phyloP scores from a whole-genome alignment of 2,113 vertebrate species.

The Passerina amoena region DNA sequence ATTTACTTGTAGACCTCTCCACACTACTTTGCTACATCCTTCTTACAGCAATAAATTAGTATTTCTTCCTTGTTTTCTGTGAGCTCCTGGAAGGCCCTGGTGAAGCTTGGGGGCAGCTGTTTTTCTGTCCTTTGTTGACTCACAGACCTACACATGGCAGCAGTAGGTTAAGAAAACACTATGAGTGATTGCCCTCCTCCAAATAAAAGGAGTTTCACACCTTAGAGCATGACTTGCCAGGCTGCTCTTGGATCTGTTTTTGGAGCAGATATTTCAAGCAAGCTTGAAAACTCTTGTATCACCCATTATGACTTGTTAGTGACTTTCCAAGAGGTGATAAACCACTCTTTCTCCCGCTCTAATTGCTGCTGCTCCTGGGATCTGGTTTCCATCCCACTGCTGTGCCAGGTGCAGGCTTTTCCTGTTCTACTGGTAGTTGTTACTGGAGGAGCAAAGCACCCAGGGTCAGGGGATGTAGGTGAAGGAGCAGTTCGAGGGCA shows the following conservation, averaged over 20 bases:
- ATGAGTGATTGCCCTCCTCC: neutral
- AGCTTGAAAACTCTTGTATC: neutral
- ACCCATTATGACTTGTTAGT: neutral
- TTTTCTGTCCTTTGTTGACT: neutral
- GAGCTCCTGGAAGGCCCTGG: neutral
- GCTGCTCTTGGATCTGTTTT: neutral
- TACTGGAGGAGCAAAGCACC: neutral
- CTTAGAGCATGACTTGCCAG: neutral
- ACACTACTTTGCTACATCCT: neutral
- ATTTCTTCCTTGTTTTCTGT: neutral
- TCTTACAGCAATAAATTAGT: neutral
- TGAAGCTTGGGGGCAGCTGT: neutral
- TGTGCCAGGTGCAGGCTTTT: neutral
- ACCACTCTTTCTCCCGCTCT: neutral
- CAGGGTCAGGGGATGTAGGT: neutral
- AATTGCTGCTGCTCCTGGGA: neutral
- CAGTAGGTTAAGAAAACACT: neutral
- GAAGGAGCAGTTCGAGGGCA: neutral
- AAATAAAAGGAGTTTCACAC: neutral
- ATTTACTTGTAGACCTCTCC: neutral
- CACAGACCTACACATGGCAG: neutral
- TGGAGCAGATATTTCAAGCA: neutral
- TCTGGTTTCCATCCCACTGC: neutral
- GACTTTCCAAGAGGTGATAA: neutral
- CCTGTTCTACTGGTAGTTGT: neutral